These are phyloP conservation scores for Dynastes tityus DNA, from an alignment of 2,888 invertebrate species.

Conservation along the genomic window DNA sequence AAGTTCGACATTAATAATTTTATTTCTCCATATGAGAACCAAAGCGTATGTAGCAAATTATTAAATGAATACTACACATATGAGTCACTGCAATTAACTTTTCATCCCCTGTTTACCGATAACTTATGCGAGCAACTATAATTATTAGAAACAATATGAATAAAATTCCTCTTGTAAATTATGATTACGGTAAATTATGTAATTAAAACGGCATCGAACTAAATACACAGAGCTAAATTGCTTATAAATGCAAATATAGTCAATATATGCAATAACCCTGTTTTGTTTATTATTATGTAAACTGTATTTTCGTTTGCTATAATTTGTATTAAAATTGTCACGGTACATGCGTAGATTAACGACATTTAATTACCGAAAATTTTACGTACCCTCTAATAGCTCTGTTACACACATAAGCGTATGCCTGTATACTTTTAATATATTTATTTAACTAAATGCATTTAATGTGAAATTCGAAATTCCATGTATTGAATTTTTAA, in stretches of 20 bases:
- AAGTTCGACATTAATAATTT: too few relatives aligned
- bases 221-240: neutral
- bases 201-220: neutral
- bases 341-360: neutral
- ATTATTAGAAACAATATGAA: slow-evolving; percentile 1
- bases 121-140: neutral
- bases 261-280: neutral
- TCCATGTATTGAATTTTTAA: too few relatives aligned
- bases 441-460: too few relatives aligned
- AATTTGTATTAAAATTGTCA: neutral
- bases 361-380: neutral
- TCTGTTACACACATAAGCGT: neutral
- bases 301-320: neutral
- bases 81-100: neutral
- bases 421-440: neutral
- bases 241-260: slow-evolving; percentile 2
- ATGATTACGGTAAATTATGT: neutral
- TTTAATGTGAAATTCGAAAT: too few relatives aligned
- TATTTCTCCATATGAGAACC: too few relatives aligned
- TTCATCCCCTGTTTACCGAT: neutral
- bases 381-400: neutral
- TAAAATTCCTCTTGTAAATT: neutral
- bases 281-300: neutral
- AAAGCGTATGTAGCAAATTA: too few relatives aligned
- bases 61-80: too few relatives aligned